Evolutionary conservation across 2,113 vertebrate genomes (phyloP), one percentile per base, ranked within the genome.

Genomic region (Pangasianodon hypophthalmus): DNA sequence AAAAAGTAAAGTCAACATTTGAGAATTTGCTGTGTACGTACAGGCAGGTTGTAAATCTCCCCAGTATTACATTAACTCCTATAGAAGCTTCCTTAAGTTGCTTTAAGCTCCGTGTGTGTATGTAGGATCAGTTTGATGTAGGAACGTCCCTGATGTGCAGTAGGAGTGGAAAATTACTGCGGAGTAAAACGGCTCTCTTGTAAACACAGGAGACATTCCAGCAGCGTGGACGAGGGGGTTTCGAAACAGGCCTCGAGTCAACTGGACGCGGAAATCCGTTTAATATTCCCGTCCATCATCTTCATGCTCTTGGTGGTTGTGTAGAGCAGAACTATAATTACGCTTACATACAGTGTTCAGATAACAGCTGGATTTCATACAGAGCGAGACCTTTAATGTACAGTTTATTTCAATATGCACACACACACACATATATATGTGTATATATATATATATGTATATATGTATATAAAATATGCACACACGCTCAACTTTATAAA

Each of bases 111-210:
- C 24, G 32, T 26, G 52, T 41, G 56, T 29, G 41, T 62, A 21
- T 32, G 52, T 6, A n/a, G 52, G 86, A 87, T 87, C 88, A 32
- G 29, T 48, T 75, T 9, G 81, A 67, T 52, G 54, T 10, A 84
- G 46, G 75, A 81, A n/a, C 44, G 32, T 86, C 79, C 58, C 80
- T 13, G 52, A 48, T 54, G 73, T 75, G 84, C 16, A 67, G 54
- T 71, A 88, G 62, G 69, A 80, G 87, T 91, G 91, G 91, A 92
- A 91, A 92, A 90, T 92, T 87, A 88, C 91, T 77, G 84, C 60
- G 62, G 82, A 84, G 69, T 83, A 85, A 64, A 89, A 82, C 62
- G 79, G 88, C 60, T 56, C 46, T n/a, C 86, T 88, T 83, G 90
- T 88, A 91, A 87, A 92, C 88, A 90, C 79, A 26, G 87, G 73